Evolutionary conservation across 2,113 vertebrate species (phyloP).

Genomic region (Laterallus jamaicensis): DNA sequence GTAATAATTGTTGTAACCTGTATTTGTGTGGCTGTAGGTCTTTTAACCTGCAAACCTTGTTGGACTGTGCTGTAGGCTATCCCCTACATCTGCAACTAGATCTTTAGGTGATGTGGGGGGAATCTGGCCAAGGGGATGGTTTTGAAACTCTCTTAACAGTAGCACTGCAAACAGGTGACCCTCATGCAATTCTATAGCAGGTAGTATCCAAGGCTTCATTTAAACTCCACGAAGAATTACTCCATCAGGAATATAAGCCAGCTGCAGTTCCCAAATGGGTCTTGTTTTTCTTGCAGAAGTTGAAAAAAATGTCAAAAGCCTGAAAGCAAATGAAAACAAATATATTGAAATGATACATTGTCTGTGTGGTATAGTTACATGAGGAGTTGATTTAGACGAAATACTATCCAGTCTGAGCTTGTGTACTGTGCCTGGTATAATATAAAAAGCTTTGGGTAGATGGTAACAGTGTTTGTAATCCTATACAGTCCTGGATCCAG

Average conservation of each 20-base stretch:
- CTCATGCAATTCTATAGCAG: rapidly evolving
- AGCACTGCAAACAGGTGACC: background rate
- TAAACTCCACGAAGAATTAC: background rate
- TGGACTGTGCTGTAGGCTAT: rapidly evolving
- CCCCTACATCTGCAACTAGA: background rate
- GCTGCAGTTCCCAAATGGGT: background rate
- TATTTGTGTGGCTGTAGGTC: background rate
- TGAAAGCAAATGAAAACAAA: background rate
- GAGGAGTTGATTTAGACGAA: background rate
- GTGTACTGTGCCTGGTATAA: background rate
- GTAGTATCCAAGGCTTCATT: background rate
- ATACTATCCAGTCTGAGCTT: background rate
- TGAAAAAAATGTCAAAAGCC: background rate
- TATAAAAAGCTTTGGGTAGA: background rate
- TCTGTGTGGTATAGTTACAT: background rate
- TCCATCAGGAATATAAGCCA: background rate
- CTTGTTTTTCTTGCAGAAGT: background rate
- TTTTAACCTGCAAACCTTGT: rapidly evolving
- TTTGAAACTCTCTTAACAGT: background rate
- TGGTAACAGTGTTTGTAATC: background rate
- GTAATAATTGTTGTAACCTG: rapidly evolving
- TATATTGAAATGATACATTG: background rate
- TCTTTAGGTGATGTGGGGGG: background rate
- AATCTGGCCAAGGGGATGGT: background rate
- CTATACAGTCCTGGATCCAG: background rate